A percentile compares a stretch with the other conserved stretches of the same genome.
phyloP scores from a whole-genome alignment of 92 coral and sea anemone species.

The Pocillopora grandis region DNA sequence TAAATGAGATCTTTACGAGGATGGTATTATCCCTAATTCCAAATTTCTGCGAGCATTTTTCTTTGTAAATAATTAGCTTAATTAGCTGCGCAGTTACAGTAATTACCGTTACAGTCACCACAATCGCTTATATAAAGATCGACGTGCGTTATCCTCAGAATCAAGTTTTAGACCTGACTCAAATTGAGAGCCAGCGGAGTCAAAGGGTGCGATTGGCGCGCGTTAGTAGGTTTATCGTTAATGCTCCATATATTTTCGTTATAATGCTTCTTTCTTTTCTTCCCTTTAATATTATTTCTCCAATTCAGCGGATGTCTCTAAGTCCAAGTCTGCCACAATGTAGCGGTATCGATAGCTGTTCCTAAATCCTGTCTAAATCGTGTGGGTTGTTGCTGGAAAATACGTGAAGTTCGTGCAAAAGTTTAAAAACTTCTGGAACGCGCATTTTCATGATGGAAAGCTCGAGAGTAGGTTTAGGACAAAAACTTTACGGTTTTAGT shows the following conservation, averaged over 20 bases:
- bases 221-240: conserved; percentile 5
- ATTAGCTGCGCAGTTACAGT: not conserved
- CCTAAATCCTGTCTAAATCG: conserved; percentile 5
- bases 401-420: conserved; percentile 13
- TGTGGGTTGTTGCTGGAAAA: conserved; percentile 13
- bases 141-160: conserved; percentile 12
- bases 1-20: no score
- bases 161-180: not conserved
- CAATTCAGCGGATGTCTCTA: not conserved
- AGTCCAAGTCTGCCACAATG: not conserved
- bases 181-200: not conserved
- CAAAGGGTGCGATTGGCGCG: not conserved
- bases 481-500: not conserved
- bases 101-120: not conserved
- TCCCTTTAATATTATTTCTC: conserved; percentile 3
- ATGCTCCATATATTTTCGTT: conserved; percentile 4
- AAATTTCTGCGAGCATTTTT: not conserved
- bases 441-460: conserved; percentile 14
- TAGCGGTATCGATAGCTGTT: not conserved
- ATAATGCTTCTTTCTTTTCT: not conserved
- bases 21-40: no score
- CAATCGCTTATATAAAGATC: conserved; percentile 9
- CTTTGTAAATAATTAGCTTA: not conserved
- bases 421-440: not conserved
- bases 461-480: not conserved